Conservation (phyloP, 2,888 invertebrate genomes). For the Lithophane socia region DNA sequence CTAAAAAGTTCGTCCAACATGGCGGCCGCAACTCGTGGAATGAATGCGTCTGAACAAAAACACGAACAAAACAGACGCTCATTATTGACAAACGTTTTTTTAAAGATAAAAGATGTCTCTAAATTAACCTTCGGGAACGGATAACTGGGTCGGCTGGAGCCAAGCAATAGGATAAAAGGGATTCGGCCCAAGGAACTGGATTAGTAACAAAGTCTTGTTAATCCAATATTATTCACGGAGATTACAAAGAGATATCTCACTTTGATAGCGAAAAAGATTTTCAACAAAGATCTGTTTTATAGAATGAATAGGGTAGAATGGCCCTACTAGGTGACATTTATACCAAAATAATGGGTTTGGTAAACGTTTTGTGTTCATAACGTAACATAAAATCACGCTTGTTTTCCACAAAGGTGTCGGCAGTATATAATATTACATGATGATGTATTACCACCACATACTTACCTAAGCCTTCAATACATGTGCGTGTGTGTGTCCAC, state of each 20-base stretch:
- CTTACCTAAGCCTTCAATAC: not conserved
- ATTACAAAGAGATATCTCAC: constrained; percentile 85
- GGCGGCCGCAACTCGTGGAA: constrained; percentile 26
- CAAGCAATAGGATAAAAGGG: constrained; percentile 78
- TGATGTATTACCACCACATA: not conserved
- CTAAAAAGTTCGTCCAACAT: constrained; percentile 23
- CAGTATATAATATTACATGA: not conserved
- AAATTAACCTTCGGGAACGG: constrained; percentile 71
- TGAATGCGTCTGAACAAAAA: constrained; percentile 37
- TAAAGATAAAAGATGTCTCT: constrained; percentile 63
- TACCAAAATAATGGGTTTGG: constrained; percentile 16
- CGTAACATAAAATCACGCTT: not conserved
- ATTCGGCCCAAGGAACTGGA: constrained; percentile 78
- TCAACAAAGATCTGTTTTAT: constrained; percentile 73
- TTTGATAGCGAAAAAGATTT: constrained; percentile 80
- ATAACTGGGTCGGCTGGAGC: constrained; percentile 63
- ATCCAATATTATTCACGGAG: constrained; percentile 84
- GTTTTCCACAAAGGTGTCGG: not conserved
- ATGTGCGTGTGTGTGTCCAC: too few species aligned
- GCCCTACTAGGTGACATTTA: constrained; percentile 12
- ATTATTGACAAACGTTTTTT: constrained; percentile 60
- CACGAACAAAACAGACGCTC: constrained; percentile 44
- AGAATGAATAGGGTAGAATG: constrained; percentile 69
- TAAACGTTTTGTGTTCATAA: constrained; percentile 15
- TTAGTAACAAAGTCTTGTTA: constrained; percentile 80